Base-by-base conservation (phyloP, 2,797 vertebrate genomes). In the Chrosomus eos region DNA sequence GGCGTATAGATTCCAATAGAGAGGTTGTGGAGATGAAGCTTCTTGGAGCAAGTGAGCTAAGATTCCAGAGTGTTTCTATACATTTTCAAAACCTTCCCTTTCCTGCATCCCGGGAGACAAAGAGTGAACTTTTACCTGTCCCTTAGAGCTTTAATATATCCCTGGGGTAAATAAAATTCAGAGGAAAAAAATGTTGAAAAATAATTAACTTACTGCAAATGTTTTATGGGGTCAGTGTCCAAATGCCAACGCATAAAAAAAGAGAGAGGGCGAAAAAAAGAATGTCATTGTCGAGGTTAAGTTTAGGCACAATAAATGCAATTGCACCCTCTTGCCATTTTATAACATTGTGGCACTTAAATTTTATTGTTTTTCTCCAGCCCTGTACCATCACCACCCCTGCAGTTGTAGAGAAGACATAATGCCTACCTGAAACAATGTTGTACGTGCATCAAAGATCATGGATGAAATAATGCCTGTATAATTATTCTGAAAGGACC, bases 181-280 rank as follows among this genome's bases (percentile, higher is more conserved):
- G n/a, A 83, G 18, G 28, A 23, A 48, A 81, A 82, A 71, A 86
- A 58, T 6, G 2, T 31, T 85, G 45, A 91, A 88, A 86, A 92
- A 92, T 92, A 7, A 94, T 95, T 94, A 94, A 95, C 93, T 90
- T 72, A 82, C 88, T 82, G 82, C 83, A 82, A 13, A 77, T 62
- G 76, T 77, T 89, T 95, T 94, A 96, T 95, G 93, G 90, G 94
- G 91, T 93, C 93, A 93, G 91, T 87, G 94, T 93, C 91, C 92
- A 92, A 84, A 90, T 81, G 85, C 80, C 5, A 55, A 62, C 38
- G 74, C 84, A 86, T 48, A 91, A 89, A 76, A 55, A 26, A 26
- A 67, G 8, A 68, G 21, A 11, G 71, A 7, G 40, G 90, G 48
- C 1, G 21, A 36, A 43, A 73, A 90, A 66, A 90, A 83, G 66